Conservation (phyloP, 2,797 vertebrate genomes). For the Poliocrania exsul region DNA sequence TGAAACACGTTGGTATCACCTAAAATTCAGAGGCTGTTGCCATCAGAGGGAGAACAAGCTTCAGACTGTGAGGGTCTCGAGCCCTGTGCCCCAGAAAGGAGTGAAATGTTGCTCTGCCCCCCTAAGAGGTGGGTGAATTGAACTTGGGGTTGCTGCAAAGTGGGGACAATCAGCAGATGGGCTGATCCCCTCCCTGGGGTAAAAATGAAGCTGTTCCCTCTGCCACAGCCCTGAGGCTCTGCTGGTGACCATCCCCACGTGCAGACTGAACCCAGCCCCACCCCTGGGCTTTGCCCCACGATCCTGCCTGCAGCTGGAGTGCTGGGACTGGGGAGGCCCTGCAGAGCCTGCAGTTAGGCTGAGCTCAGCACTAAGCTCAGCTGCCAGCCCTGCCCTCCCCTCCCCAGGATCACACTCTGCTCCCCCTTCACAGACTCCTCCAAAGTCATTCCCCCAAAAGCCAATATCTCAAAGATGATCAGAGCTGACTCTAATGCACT, state of each 20-base stretch:
- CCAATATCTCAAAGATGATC: background rate
- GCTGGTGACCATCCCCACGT: accelerated
- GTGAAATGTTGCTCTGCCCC: background rate
- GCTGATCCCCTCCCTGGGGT: background rate
- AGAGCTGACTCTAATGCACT: background rate
- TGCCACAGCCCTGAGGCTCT: background rate
- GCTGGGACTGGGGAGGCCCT: accelerated
- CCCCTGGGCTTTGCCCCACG: accelerated
- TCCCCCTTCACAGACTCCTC: background rate
- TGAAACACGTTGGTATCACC: no score
- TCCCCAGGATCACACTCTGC: background rate
- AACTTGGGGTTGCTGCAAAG: background rate
- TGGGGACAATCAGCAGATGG: accelerated
- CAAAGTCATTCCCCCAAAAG: background rate
- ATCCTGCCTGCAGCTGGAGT: background rate
- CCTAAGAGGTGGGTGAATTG: background rate
- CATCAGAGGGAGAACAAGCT: background rate
- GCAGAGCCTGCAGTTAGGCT: background rate
- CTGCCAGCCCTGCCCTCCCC: background rate
- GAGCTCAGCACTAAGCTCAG: background rate
- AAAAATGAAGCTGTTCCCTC: background rate
- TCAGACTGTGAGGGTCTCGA: background rate
- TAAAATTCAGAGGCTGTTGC: background rate
- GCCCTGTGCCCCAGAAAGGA: background rate
- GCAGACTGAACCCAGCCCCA: background rate